phyloP scores from a whole-genome alignment of 2,888 invertebrate species.

The Anagyrus pseudococci region DNA sequence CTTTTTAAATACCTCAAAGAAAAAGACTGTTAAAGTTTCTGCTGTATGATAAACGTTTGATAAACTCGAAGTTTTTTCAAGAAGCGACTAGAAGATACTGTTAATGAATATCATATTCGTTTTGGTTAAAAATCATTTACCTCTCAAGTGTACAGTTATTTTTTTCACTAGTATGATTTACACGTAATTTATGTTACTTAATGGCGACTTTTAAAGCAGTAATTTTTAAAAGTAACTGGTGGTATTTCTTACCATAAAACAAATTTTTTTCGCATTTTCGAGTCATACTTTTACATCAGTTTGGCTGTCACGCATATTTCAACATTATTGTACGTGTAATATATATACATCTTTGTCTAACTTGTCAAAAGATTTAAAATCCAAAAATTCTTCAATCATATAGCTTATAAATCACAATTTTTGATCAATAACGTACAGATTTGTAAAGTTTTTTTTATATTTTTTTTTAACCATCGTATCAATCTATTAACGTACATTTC shows the following conservation, averaged over 20 bases:
- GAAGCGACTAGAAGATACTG: constrained; percentile 21
- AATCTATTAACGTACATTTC: constrained; percentile 33
- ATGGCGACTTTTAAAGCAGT: no score
- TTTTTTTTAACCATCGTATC: constrained; percentile 49
- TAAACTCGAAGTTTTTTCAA: constrained; percentile 8
- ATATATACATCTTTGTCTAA: constrained; percentile 31
- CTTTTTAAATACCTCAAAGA: constrained; percentile 35
- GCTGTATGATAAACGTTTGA: constrained; percentile 27
- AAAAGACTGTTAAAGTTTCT: constrained; percentile 35
- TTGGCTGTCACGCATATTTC: constrained; percentile 33
- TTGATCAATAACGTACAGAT: constrained; percentile 34
- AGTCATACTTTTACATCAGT: constrained; percentile 26
- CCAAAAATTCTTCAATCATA: constrained; percentile 38
- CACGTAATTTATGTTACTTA: constrained; percentile 17
- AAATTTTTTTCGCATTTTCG: constrained; percentile 31
- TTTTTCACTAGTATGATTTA: constrained; percentile 28
- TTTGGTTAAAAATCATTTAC: constrained; percentile 8
- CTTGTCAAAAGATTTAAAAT: constrained; percentile 23
- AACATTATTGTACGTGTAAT: constrained; percentile 23
- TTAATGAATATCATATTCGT: constrained; percentile 12
- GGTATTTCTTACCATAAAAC: constrained; percentile 8
- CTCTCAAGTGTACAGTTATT: constrained; percentile 13
- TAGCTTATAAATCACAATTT: constrained; percentile 37
- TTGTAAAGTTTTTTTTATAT: constrained; percentile 52
- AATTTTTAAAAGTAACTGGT: constrained; percentile 14